Evolutionary conservation across 2,113 vertebrate genomes (phyloP), one percentile per base, ranked within the genome.

Genomic region (Rhagologus leucostigma): DNA sequence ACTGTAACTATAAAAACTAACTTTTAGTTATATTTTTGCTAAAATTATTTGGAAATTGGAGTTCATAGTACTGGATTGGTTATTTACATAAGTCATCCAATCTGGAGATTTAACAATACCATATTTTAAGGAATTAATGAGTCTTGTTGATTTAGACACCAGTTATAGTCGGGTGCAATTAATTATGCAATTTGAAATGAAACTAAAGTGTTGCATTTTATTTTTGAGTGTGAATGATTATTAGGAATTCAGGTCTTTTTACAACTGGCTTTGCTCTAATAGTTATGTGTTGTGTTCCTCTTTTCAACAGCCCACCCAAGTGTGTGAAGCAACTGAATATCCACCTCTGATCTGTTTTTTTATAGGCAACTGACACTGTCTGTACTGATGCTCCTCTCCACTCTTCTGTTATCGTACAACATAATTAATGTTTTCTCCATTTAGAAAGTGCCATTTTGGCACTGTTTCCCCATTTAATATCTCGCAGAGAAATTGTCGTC

Each of bases 401-500:
- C 9, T 71, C 8, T 85, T 88, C n/a, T 64, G 6, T 7, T 71
- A 22, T 16, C 0, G 0, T 13, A 64, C 13, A 14, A 30, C 2
- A 84, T 21, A 71, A 56, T 52, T 39, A 56, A 33, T 13, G 7
- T 11, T 79, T 83, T 90, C 22, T 64, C 4, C 5, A 44, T 57
- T 73, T 80, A 39, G 39, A 88, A 69, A 68, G 12, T 26, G 26
- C 2, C 16, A 19, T 39, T 76, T 86, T 86, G 68, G 9, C n/a
- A 76, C 29, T n/a, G 2, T 24, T 83, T 89, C 49, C 10, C 9
- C 5, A 20, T 84, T 81, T 84, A 41, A 79, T 32, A 73, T 49
- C 26, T 32, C 5, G 12, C 37, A 22, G 17, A 77, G 27, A 76
- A 85, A 56, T 39, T 60, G 8, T 4, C 33, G 39, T 63, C 21